Evolutionary conservation across 1,140 invertebrate species (phyloP).

Genomic region (Monochamus saltuarius): DNA sequence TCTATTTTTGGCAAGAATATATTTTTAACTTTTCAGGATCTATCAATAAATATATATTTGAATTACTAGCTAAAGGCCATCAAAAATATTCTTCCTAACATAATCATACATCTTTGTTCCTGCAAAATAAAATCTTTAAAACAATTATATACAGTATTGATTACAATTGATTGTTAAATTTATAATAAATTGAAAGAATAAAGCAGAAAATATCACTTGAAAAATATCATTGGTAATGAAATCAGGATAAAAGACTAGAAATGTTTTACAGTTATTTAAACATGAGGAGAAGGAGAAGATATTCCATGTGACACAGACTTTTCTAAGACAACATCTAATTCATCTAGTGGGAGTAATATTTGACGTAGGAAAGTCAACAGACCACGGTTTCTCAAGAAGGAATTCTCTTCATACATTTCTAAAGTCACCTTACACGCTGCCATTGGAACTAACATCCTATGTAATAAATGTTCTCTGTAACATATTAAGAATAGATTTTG

Average conservation of each 20-base stretch:
- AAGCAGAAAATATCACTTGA: slow-evolving; percentile 1
- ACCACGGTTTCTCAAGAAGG: slow-evolving; percentile 84
- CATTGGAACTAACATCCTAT: slow-evolving; percentile 85
- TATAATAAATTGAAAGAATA: not conserved
- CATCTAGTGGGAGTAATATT: slow-evolving; percentile 87
- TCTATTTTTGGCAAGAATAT: too few species aligned
- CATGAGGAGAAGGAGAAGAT: slow-evolving; percentile 53
- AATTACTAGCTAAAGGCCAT: too few species aligned
- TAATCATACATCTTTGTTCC: too few species aligned
- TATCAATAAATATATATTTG: too few species aligned
- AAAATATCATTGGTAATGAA: slow-evolving; percentile 4
- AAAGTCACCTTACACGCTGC: slow-evolving; percentile 79
- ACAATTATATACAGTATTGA: too few species aligned
- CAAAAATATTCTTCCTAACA: too few species aligned
- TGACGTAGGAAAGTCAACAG: slow-evolving; percentile 87
- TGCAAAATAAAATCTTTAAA: too few species aligned
- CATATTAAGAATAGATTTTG: slow-evolving; percentile 14
- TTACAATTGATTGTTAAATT: too few species aligned
- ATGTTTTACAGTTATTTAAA: slow-evolving; percentile 10
- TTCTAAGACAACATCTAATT: slow-evolving; percentile 91
- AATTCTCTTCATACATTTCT: slow-evolving; percentile 95
- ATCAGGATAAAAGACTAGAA: slow-evolving; percentile 3
- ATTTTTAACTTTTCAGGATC: too few species aligned
- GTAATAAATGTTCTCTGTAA: slow-evolving; percentile 87
- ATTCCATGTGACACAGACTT: slow-evolving; percentile 94